Conservation (phyloP, 1,140 invertebrate genomes). For the Limonius californicus region DNA sequence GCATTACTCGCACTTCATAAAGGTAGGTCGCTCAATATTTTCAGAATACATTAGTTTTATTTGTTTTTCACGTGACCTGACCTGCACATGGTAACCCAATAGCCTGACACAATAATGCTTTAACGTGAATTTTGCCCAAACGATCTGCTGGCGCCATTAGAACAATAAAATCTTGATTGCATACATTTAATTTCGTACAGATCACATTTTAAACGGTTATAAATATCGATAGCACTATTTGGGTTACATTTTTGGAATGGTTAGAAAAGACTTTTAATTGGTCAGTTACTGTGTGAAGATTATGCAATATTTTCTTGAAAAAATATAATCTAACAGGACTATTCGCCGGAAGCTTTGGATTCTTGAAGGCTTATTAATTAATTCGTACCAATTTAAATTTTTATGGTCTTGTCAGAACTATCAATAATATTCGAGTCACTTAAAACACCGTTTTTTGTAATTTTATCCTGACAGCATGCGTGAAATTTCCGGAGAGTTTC, state of each 20-base stretch:
- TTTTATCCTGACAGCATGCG: background rate
- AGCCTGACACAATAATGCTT: background rate
- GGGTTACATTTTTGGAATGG: no score
- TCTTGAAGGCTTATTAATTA: no score
- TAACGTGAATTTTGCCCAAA: background rate
- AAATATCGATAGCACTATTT: no score
- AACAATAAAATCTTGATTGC: background rate
- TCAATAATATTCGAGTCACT: no score
- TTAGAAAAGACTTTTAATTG: no score
- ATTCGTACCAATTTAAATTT: no score
- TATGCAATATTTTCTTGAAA: background rate
- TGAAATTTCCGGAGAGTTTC: background rate
- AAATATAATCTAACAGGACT: background rate
- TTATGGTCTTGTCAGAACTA: no score
- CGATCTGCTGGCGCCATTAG: background rate
- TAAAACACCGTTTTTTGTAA: no score
- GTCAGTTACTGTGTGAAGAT: no score
- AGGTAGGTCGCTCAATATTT: conserved; percentile 10
- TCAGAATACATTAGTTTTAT: background rate
- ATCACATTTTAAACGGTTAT: no score
- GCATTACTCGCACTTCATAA: background rate
- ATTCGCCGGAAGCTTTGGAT: background rate
- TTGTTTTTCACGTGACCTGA: conserved; percentile 8
- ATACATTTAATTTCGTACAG: no score
- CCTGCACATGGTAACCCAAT: background rate